These are phyloP conservation scores for Simalia tracyae DNA, from an alignment of 2,797 vertebrate species.

Conservation along the genomic window DNA sequence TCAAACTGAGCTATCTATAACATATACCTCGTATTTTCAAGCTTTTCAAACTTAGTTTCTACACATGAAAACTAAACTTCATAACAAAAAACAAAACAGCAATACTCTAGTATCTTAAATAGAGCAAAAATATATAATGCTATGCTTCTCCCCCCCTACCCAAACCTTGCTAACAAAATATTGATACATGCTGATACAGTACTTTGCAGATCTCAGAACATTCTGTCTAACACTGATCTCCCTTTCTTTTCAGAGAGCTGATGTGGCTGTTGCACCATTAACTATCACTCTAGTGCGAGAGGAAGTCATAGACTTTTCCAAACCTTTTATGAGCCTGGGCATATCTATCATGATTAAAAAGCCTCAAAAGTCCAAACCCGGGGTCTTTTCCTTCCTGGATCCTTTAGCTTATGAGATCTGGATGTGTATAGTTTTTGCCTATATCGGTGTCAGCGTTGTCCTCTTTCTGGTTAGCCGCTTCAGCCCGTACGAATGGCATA, in stretches of 20 bases:
- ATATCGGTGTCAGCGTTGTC: slow-evolving; percentile 98
- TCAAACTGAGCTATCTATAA: not conserved
- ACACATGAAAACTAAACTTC: not conserved
- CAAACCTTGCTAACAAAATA: not conserved
- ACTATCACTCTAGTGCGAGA: slow-evolving; percentile 97
- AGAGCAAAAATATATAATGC: not conserved
- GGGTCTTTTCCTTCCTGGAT: slow-evolving; percentile 98
- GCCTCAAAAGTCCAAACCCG: slow-evolving; percentile 97
- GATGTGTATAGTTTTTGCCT: slow-evolving; percentile 99
- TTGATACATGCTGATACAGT: not conserved
- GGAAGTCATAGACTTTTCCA: slow-evolving; percentile 99
- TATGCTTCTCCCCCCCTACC: not conserved
- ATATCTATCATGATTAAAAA: slow-evolving; percentile 99
- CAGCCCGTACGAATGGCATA: slow-evolving; percentile 98
- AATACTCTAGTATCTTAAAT: not conserved
- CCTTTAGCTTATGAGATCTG: slow-evolving; percentile 98
- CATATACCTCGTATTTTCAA: not conserved
- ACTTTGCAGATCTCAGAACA: slow-evolving; percentile 13
- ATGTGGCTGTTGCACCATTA: slow-evolving; percentile 94
- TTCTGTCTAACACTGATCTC: slow-evolving; percentile 12
- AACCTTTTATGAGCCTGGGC: slow-evolving; percentile 97
- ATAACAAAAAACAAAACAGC: not conserved
- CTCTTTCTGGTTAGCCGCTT: slow-evolving; percentile 98
- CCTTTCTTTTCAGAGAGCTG: slow-evolving; percentile 85
- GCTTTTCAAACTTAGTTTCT: not conserved